Evolutionary conservation across 2,888 invertebrate genomes (phyloP).

Genomic region (Bombylius discolor): DNA sequence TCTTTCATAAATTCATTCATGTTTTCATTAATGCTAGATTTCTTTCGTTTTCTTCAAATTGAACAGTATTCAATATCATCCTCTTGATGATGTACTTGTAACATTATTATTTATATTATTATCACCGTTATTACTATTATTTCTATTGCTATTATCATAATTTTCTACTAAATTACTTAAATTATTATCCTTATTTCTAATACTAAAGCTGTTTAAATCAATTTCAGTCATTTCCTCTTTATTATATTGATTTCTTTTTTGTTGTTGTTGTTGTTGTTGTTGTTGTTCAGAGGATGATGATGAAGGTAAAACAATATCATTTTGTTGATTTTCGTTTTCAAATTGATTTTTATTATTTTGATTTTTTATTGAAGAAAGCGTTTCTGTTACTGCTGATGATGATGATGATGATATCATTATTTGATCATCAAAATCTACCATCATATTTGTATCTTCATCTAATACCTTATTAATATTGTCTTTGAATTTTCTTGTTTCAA

Average conservation of each 20-base stretch:
- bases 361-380: not conserved
- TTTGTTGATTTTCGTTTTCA: not conserved
- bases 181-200: not conserved
- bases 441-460: not conserved
- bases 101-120: not conserved
- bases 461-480: not conserved
- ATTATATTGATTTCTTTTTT: too few relatives aligned
- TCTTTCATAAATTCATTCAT: too few relatives aligned
- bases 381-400: not conserved
- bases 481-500: not conserved
- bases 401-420: not conserved
- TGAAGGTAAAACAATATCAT: not conserved
- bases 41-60: too few relatives aligned
- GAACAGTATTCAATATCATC: not conserved
- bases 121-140: not conserved
- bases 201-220: not conserved
- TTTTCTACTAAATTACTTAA: constrained; percentile 2
- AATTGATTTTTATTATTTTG: not conserved
- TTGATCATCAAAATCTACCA: not conserved
- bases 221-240: not conserved
- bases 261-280: not conserved
- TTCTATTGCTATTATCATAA: constrained; percentile 1
- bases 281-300: not conserved
- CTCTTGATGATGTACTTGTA: not conserved
- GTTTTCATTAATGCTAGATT: too few relatives aligned